Evolutionary conservation across 2,113 vertebrate species (phyloP).

Genomic region (Calyptomena viridis): DNA sequence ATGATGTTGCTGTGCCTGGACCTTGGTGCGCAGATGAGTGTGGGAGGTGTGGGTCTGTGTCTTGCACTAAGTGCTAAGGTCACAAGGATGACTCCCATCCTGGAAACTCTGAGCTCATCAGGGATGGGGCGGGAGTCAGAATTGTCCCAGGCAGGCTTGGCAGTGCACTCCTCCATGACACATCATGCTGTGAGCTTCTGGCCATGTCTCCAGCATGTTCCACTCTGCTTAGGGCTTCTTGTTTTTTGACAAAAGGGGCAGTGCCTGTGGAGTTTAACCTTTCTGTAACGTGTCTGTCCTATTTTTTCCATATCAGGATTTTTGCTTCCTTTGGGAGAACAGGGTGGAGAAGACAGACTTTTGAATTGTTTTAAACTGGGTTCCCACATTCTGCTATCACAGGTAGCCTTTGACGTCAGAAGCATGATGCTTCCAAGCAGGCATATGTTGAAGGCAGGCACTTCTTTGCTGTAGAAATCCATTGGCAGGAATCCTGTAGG

Average conservation of each 20-base stretch:
- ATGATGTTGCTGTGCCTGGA: not conserved
- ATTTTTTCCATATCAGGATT: not conserved
- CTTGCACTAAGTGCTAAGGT: not conserved
- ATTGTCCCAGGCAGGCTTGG: not conserved
- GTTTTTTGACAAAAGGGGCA: not conserved
- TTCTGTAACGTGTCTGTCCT: not conserved
- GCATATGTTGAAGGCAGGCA: not conserved
- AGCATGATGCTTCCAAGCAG: not conserved
- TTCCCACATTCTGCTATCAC: not conserved
- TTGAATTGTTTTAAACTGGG: not conserved
- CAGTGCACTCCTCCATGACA: not conserved
- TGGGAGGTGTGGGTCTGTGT: not conserved
- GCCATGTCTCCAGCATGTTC: not conserved
- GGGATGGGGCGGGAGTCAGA: not conserved
- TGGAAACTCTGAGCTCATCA: conserved; percentile 41
- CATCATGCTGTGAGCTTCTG: not conserved
- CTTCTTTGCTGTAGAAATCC: not conserved
- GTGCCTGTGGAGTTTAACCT: not conserved
- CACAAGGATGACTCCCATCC: not conserved
- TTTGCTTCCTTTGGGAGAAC: not conserved
- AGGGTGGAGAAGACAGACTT: not conserved
- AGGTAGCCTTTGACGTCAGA: not conserved
- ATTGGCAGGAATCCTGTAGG: not conserved
- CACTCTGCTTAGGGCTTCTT: not conserved
- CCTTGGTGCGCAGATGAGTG: not conserved